Base-by-base conservation (phyloP, 2,113 vertebrate species). In the Tringa solitaria region DNA sequence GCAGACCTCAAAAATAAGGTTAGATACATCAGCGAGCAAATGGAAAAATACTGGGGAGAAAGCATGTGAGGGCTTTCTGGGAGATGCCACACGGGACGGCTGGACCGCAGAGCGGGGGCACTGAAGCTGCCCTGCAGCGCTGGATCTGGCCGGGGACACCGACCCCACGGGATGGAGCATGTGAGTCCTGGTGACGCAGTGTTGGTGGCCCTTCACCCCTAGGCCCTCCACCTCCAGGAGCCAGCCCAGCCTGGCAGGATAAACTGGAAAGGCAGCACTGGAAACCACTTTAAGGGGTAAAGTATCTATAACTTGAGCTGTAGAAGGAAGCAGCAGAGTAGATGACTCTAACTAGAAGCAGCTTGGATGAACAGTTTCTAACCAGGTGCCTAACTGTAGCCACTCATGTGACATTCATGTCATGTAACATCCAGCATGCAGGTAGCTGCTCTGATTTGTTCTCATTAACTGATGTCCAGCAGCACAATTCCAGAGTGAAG, bases 41-140 rank as follows among this genome's bases (percentile, higher is more conserved):
- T 83, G 93, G 95, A 97, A 96, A 93, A 94, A 57, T 89, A 96
- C 91, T 1, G 4, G 28, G 53, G 28, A 82, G 69, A 85, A 81
- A 92, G 74, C 16, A 6, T 32, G 48, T 0, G 0, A 73, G 74
- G 43, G 35, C 64, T 84, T 51, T 33, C 60, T 67, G 48, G 46
- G 33, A 67, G 64, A 51, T 10, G 21, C 11, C 51, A 24, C 1
- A 2, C 0, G 2, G 26, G 19, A 64, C 3, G 27, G n/a, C 60
- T 70, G 56, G 65, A 48, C 27, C 1, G 2, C 41, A 51, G 43
- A 69, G 35, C 5, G 3, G 33, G 64, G 1, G 1, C 39, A 33
- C 19, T 2, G 4, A 73, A 86, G 51, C 53, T 39, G 74, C 12
- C 54, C 37, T 0, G 0, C 5, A 12, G 27, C 0, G 7, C 72